These are phyloP conservation scores for Addax nasomaculatus DNA, from an alignment of 2,113 vertebrate species.

Conservation along the genomic window DNA sequence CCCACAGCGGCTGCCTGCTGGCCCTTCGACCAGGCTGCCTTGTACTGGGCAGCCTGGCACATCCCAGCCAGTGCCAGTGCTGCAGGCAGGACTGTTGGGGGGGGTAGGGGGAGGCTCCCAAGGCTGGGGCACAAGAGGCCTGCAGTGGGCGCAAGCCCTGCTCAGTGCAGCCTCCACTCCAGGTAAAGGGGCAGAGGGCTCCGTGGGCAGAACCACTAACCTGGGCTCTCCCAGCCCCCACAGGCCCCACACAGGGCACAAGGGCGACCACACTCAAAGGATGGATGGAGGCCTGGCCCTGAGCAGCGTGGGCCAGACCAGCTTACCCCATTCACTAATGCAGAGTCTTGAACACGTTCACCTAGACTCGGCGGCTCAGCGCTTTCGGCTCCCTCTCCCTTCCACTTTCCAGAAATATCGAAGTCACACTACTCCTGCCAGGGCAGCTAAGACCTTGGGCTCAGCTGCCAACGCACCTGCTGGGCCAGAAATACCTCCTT, in stretches of 20 bases:
- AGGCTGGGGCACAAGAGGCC: neutral
- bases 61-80: neutral
- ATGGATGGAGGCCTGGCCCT: neutral
- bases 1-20: neutral
- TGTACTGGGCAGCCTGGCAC: neutral
- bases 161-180: neutral
- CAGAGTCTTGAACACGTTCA: neutral
- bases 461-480: conserved; percentile 42
- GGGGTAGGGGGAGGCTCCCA: neutral
- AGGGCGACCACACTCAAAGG: neutral
- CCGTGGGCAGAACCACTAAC: rapidly evolving
- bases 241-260: neutral
- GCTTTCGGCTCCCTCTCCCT: neutral
- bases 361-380: neutral
- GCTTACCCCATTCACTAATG: neutral
- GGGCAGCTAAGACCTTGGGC: neutral
- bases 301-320: rapidly evolving
- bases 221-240: neutral
- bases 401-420: conserved; percentile 54
- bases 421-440: neutral
- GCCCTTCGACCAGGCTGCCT: no score
- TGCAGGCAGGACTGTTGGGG: no score
- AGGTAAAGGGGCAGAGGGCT: neutral
- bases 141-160: neutral
- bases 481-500: conserved; percentile 37